These are phyloP conservation scores for Pterobdella sp. DNA, from an alignment of 2,888 invertebrate species.

Conservation along the genomic window DNA sequence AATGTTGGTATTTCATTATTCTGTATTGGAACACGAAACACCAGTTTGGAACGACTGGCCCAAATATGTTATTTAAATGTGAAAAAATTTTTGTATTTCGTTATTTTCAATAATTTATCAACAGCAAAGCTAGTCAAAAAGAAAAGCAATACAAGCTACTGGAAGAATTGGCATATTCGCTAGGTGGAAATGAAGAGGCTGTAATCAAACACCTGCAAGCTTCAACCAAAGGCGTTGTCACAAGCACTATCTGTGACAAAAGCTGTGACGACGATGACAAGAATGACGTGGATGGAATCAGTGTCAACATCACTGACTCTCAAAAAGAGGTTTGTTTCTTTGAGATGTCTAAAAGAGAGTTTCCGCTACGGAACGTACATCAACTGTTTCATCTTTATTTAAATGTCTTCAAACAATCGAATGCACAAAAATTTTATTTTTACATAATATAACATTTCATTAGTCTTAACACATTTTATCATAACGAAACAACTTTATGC, in stretches of 20 bases:
- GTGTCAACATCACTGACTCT: conserved; percentile 48
- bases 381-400: no score
- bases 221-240: neutral
- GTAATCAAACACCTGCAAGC: neutral
- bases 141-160: neutral
- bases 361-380: no score
- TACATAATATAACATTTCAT: no score
- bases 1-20: no score
- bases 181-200: neutral
- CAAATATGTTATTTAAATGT: no score
- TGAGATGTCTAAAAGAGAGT: no score
- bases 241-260: neutral
- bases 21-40: no score
- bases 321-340: conserved; percentile 46
- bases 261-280: neutral
- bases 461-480: neutral
- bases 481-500: neutral
- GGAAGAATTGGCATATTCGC: neutral
- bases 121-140: neutral
- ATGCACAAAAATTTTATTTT: no score
- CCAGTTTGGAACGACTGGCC: no score
- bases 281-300: neutral
- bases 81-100: no score
- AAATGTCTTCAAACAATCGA: no score
- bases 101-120: no score